Conservation (phyloP, 2,888 invertebrate species). For the Scaptomyza caliginosa region DNA sequence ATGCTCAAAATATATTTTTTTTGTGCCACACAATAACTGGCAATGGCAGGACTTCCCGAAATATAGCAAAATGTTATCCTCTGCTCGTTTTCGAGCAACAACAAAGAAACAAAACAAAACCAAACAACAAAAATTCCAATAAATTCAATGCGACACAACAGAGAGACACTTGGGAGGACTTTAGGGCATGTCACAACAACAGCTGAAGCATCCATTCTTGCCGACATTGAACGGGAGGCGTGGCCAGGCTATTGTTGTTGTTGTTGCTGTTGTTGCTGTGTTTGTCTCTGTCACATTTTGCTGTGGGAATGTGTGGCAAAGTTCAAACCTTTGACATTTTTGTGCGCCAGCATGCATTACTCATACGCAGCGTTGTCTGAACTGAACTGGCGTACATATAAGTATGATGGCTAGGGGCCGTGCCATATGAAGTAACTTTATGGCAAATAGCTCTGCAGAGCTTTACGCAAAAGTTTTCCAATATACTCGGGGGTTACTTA, state of each 20-base stretch:
- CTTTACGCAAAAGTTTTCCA: conserved; percentile 64
- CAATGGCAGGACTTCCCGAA: conserved; percentile 10
- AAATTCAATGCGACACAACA: conserved; percentile 78
- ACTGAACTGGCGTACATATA: neutral
- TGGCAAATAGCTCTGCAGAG: conserved; percentile 44
- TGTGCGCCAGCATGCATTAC: conserved; percentile 71
- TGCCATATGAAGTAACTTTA: conserved; percentile 57
- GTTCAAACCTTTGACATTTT: conserved; percentile 78
- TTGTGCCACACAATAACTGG: conserved; percentile 42
- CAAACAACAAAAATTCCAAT: conserved; percentile 76
- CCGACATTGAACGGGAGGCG: conserved; percentile 32
- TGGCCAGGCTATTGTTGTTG: conserved; percentile 15
- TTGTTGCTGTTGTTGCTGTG: conserved; percentile 41
- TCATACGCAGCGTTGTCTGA: conserved; percentile 69
- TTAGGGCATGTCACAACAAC: conserved; percentile 70
- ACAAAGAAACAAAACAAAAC: conserved; percentile 5
- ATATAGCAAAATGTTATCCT: conserved; percentile 47
- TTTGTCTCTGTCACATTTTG: conserved; percentile 59
- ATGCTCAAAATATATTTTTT: conserved; percentile 29
- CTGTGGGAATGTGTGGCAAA: conserved; percentile 66
- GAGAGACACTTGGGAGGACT: conserved; percentile 74
- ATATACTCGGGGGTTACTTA: conserved; percentile 54
- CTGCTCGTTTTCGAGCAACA: conserved; percentile 16
- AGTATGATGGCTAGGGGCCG: neutral
- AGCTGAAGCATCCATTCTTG: conserved; percentile 11